phyloP scores from a whole-genome alignment of 2,113 vertebrate genomes.

The Speoplatyrhinus poulsoni region DNA sequence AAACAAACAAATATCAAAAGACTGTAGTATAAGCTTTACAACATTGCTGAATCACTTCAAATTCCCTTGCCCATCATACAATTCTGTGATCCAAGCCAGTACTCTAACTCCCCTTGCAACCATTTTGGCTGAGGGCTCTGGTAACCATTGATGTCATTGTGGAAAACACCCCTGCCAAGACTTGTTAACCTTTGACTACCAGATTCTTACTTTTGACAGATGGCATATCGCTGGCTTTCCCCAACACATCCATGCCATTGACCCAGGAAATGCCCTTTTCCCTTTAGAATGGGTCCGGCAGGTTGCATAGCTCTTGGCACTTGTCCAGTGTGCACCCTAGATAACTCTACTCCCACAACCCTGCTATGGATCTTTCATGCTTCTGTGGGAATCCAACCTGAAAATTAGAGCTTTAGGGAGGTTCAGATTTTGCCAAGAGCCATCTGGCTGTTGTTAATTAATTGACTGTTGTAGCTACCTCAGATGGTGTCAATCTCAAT shows the following conservation, averaged over 20 bases:
- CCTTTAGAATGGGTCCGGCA: constrained; percentile 21
- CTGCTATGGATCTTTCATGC: neutral
- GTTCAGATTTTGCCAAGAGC: constrained; percentile 8
- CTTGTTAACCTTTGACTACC: constrained; percentile 52
- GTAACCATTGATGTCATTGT: constrained; percentile 51
- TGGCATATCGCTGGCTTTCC: constrained; percentile 29
- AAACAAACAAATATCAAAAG: constrained; percentile 38
- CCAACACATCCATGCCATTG: constrained; percentile 40
- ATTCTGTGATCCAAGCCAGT: constrained; percentile 10
- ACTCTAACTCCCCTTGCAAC: constrained; percentile 14
- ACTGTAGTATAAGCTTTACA: constrained; percentile 36
- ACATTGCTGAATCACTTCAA: constrained; percentile 23
- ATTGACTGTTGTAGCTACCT: constrained; percentile 19
- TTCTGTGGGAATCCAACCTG: neutral
- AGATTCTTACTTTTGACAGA: constrained; percentile 54
- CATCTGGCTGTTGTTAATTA: constrained; percentile 7
- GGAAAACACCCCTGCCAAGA: constrained; percentile 45
- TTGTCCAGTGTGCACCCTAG: constrained; percentile 18
- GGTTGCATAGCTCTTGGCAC: constrained; percentile 33
- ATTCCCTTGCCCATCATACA: constrained; percentile 2
- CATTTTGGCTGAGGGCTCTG: constrained; percentile 33
- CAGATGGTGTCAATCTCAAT: constrained; percentile 48
- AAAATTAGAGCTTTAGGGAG: neutral
- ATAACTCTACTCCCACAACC: neutral
- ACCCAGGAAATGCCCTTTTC: constrained; percentile 37